A percentile compares a stretch with the other conserved stretches of the same genome.
These are phyloP conservation scores for Hycleus cichorii DNA, from an alignment of 1,140 invertebrate genomes.

Conservation along the genomic window DNA sequence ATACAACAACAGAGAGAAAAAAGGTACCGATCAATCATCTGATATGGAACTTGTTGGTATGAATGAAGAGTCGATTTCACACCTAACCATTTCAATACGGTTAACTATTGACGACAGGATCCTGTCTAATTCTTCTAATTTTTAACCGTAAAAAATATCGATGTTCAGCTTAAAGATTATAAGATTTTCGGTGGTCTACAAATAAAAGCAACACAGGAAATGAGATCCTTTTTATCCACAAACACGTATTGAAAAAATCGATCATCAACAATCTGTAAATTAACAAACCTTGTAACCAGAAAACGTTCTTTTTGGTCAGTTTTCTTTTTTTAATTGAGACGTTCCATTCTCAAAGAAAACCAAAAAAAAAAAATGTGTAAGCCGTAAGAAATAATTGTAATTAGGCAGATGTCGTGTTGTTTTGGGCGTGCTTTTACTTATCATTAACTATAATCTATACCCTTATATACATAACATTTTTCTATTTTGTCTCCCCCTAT, in stretches of 20 bases:
- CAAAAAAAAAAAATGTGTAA: neutral
- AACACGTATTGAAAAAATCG: neutral
- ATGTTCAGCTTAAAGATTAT: too few relatives aligned
- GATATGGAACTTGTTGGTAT: too few relatives aligned
- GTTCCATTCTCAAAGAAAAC: neutral
- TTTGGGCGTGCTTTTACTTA: constrained; percentile 12
- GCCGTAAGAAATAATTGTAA: neutral
- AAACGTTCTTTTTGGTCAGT: neutral
- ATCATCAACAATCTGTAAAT: too few relatives aligned
- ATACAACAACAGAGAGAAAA: too few relatives aligned
- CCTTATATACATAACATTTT: too few relatives aligned
- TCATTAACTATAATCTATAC: constrained; percentile 8
- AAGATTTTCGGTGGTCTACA: constrained; percentile 4
- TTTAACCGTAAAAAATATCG: too few relatives aligned
- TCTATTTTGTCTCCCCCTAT: too few relatives aligned
- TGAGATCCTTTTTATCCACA: neutral
- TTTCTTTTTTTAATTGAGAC: neutral
- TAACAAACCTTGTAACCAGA: neutral
- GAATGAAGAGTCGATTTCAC: too few relatives aligned
- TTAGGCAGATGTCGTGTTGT: constrained; percentile 11
- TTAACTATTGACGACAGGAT: too few relatives aligned
- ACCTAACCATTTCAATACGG: too few relatives aligned
- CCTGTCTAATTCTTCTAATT: too few relatives aligned
- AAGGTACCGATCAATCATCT: too few relatives aligned
- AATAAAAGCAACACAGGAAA: constrained; percentile 1